Percentiles rank a stretch among this genome's conserved stretches.
phyloP scores from a whole-genome alignment of 2,888 invertebrate genomes.

The Mesorhabditis belari region DNA sequence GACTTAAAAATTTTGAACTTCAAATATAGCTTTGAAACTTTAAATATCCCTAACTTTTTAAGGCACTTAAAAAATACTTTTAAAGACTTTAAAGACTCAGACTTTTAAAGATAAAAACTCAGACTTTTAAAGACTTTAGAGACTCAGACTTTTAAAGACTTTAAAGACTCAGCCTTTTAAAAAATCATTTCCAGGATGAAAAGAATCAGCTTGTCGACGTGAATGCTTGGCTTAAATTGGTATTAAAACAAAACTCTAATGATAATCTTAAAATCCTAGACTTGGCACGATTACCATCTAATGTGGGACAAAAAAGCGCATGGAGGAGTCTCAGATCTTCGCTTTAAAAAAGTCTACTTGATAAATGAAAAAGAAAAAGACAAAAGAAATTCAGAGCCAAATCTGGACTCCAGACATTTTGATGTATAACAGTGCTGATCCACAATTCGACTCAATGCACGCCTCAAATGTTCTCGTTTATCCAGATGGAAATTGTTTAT shows the following conservation, averaged over 20 bases:
- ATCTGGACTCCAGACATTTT: conserved; percentile 43
- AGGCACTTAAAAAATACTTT: no score
- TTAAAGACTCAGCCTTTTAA: no score
- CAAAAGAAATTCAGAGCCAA: conserved; percentile 15
- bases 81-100: no score
- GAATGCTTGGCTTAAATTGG: conserved; percentile 37
- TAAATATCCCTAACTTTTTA: no score
- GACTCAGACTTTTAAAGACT: no score
- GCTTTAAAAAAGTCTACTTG: conserved; percentile 13
- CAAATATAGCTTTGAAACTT: no score
- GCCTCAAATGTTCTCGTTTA: conserved; percentile 93
- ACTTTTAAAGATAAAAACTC: no score
- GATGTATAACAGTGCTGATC: conserved; percentile 71
- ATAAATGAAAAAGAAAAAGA: not conserved
- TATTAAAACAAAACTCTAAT: not conserved
- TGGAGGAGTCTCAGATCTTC: conserved; percentile 32
- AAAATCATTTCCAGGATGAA: conserved; percentile 24
- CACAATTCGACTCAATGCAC: conserved; percentile 95
- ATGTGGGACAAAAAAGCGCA: conserved; percentile 31
- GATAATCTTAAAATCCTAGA: not conserved
- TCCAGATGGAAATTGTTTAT: conserved; percentile 85
- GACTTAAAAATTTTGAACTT: no score
- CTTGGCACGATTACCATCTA: conserved; percentile 36
- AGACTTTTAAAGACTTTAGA: no score
- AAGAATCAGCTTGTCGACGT: conserved; percentile 40